Conservation (phyloP, 2,888 invertebrate genomes). For the Crematogaster levior region DNA sequence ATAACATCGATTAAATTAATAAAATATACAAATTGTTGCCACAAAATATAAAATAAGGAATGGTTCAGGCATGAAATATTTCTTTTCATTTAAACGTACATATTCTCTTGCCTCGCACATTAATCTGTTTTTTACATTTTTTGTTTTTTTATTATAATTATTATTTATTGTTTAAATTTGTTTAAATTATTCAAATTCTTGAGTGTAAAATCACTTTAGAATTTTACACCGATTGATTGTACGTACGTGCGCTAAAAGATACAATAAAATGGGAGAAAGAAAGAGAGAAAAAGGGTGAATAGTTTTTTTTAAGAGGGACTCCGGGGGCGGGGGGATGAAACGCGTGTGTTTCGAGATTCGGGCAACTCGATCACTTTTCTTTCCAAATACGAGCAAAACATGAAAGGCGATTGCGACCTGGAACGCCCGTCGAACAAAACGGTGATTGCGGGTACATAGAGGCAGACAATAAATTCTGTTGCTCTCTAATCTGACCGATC, state of each 20-base stretch:
- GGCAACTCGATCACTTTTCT: conserved; percentile 10
- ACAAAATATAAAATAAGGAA: not conserved
- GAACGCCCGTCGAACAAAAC: conserved; percentile 66
- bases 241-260: not conserved
- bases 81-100: not conserved
- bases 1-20: not conserved
- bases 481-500: conserved; percentile 64
- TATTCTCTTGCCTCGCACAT: not conserved
- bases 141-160: not conserved
- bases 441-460: conserved; percentile 65
- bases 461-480: conserved; percentile 79
- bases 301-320: conserved; percentile 36
- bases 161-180: not conserved
- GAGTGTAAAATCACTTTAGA: not conserved
- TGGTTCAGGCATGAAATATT: not conserved
- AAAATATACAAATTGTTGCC: not conserved
- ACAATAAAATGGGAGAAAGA: conserved; percentile 31
- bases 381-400: conserved; percentile 3
- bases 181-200: not conserved
- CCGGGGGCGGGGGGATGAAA: conserved; percentile 42
- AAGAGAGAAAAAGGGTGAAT: conserved; percentile 25
- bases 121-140: not conserved
- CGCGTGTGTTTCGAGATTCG: conserved; percentile 49
- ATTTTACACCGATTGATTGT: conserved; percentile 29
- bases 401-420: conserved; percentile 59